Conservation (phyloP, 2,113 vertebrate genomes). For the Rhinopomastus cyanomelas region DNA sequence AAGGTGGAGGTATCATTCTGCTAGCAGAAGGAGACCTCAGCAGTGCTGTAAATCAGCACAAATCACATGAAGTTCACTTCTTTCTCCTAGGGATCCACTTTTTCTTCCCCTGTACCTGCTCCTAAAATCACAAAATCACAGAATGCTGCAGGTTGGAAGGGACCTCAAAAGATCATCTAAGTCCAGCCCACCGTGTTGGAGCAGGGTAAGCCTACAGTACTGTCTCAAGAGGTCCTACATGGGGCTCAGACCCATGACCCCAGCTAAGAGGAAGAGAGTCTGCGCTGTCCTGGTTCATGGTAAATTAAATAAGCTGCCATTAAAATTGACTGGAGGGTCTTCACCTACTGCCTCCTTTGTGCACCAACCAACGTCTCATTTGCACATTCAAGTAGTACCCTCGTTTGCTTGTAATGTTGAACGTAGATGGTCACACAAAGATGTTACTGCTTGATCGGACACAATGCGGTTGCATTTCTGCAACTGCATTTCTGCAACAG, state of each 20-base stretch:
- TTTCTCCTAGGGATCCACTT: not conserved
- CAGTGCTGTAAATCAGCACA: not conserved
- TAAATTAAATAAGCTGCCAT: not conserved
- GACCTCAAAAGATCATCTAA: no score
- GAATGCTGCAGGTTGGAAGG: no score
- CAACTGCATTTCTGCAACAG: not conserved
- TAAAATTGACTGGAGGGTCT: not conserved
- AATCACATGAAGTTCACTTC: not conserved
- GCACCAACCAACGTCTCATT: not conserved
- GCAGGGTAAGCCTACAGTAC: no score
- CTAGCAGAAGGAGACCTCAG: not conserved
- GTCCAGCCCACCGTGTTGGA: no score
- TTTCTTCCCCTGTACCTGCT: not conserved
- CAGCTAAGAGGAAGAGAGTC: not conserved
- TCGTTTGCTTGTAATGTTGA: not conserved
- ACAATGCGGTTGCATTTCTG: not conserved
- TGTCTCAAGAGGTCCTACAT: no score
- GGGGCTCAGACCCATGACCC: no score
- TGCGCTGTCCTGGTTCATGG: not conserved
- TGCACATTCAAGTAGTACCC: not conserved
- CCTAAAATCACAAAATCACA: not conserved
- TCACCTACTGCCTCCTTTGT: not conserved
- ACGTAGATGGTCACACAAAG: not conserved
- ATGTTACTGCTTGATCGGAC: not conserved
- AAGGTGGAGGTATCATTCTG: not conserved